These are phyloP conservation scores for Xestia rhomboidea DNA, from an alignment of 2,888 invertebrate genomes.

Conservation along the genomic window DNA sequence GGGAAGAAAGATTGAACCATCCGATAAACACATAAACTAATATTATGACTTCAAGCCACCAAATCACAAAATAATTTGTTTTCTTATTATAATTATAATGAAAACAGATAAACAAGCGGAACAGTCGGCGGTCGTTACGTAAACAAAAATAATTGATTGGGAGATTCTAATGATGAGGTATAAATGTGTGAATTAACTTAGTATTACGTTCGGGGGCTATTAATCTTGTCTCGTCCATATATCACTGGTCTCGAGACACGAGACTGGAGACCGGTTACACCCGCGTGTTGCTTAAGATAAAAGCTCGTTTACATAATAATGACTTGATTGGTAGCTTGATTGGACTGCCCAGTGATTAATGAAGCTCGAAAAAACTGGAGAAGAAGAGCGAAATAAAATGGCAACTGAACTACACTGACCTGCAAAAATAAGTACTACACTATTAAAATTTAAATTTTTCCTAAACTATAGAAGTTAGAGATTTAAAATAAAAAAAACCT, in stretches of 20 bases:
- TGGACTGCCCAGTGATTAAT: constrained; percentile 10
- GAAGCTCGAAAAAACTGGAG: neutral
- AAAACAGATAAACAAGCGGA: constrained; percentile 62
- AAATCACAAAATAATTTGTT: constrained; percentile 51
- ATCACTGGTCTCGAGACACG: constrained; percentile 44
- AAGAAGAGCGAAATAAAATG: neutral
- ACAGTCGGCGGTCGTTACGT: constrained; percentile 59
- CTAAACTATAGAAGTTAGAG: too few relatives aligned
- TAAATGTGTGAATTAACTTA: constrained; percentile 70
- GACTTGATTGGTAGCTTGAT: constrained; percentile 6
- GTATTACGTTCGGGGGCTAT: constrained; percentile 71
- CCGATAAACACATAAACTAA: constrained; percentile 23
- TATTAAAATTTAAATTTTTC: too few relatives aligned
- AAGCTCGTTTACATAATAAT: constrained; percentile 13
- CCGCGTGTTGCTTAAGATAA: constrained; percentile 33
- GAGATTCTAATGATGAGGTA: constrained; percentile 62
- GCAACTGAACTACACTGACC: too few relatives aligned
- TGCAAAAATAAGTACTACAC: too few relatives aligned
- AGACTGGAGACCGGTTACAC: constrained; percentile 41
- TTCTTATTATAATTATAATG: constrained; percentile 52
- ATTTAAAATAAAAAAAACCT: too few relatives aligned
- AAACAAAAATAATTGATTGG: constrained; percentile 60
- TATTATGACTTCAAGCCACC: constrained; percentile 59
- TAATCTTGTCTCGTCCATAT: constrained; percentile 65
- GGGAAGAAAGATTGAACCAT: constrained; percentile 15